Conservation (phyloP, 92 coral and sea anemone species). For the Paramuricea clavata region DNA sequence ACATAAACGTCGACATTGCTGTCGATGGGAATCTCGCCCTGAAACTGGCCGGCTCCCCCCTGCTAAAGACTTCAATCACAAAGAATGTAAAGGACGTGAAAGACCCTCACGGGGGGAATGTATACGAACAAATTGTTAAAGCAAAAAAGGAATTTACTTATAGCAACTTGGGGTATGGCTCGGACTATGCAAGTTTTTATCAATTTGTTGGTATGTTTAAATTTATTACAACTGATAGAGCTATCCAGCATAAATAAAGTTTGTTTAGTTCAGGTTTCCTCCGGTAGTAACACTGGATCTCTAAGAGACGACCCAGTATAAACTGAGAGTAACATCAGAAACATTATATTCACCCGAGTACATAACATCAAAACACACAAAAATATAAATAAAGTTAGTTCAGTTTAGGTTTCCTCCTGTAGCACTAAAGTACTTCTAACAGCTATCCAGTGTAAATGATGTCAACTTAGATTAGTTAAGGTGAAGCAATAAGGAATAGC, state of each 20-base stretch:
- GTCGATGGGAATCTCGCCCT: slow-evolving; percentile 80
- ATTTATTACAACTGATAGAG: neutral
- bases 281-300: neutral
- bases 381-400: too few species aligned
- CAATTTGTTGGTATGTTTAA: neutral
- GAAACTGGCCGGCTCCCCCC: slow-evolving; percentile 15
- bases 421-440: too few species aligned
- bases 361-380: too few species aligned
- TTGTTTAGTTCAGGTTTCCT: neutral
- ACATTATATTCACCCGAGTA: too few species aligned
- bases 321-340: too few species aligned
- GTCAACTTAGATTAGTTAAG: too few species aligned
- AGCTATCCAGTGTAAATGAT: too few species aligned
- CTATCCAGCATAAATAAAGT: neutral
- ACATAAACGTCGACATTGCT: slow-evolving; percentile 80
- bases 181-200: slow-evolving; percentile 80
- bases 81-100: slow-evolving; percentile 39
- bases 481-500: too few species aligned
- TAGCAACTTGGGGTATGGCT: slow-evolving; percentile 79
- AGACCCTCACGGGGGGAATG: slow-evolving; percentile 48
- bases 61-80: neutral
- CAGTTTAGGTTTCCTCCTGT: too few species aligned
- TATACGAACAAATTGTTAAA: slow-evolving; percentile 78
- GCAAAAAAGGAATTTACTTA: slow-evolving; percentile 52
- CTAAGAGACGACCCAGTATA: too few species aligned